Percentiles rank a stretch among this genome's conserved stretches.
Conservation (phyloP, 2,888 invertebrate species). For the Diabrotica balteata region DNA sequence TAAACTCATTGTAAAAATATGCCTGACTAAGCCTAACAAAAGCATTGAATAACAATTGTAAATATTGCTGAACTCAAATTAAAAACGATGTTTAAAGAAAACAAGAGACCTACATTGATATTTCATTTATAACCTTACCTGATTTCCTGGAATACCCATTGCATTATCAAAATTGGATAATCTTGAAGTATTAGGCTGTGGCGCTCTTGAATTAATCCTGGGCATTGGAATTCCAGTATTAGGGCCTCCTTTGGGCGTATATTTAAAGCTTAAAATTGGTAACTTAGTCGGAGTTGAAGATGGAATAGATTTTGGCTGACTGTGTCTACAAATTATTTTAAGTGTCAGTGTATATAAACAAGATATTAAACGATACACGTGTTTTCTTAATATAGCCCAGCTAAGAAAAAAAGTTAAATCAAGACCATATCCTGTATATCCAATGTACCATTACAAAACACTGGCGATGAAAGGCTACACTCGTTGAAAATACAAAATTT, state of each 20-base stretch:
- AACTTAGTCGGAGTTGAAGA: constrained; percentile 42
- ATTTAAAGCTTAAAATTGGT: constrained; percentile 41
- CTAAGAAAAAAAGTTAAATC: too few relatives aligned
- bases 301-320: constrained; percentile 40
- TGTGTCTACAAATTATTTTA: constrained; percentile 37
- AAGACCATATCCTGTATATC: too few relatives aligned
- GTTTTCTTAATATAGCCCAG: too few relatives aligned
- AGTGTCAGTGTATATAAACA: too few relatives aligned
- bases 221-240: constrained; percentile 35
- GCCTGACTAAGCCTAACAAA: too few relatives aligned
- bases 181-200: constrained; percentile 23
- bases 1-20: too few relatives aligned
- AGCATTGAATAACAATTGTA: too few relatives aligned
- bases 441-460: too few relatives aligned
- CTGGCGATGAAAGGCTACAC: too few relatives aligned
- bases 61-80: too few relatives aligned
- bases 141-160: constrained; percentile 6
- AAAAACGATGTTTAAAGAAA: background rate
- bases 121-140: constrained; percentile 12
- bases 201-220: constrained; percentile 14
- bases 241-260: constrained; percentile 30
- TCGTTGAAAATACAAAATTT: too few relatives aligned
- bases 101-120: background rate
- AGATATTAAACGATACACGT: too few relatives aligned
- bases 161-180: constrained; percentile 9